Conservation (phyloP, 1,140 invertebrate genomes). For the Formica selysi region DNA sequence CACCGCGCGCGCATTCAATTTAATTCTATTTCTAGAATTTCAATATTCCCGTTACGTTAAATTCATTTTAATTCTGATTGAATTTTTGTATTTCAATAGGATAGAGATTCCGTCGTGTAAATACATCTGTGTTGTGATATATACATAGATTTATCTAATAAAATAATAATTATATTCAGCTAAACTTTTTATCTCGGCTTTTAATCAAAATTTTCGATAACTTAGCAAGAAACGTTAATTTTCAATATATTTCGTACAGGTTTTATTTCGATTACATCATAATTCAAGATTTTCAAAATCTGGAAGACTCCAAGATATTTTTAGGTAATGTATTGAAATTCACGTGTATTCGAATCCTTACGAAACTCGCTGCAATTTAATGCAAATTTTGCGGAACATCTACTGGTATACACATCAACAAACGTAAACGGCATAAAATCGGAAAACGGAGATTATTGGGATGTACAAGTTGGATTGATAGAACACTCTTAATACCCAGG, state of each 20-base stretch:
- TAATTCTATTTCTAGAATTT: constrained; percentile 41
- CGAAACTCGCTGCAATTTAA: constrained; percentile 30
- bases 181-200: not conserved
- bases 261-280: not conserved
- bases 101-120: not conserved
- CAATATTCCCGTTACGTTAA: constrained; percentile 31
- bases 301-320: not conserved
- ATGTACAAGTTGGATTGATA: constrained; percentile 40
- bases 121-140: not conserved
- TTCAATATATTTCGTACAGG: not conserved
- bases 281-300: constrained; percentile 14
- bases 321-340: constrained; percentile 44
- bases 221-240: not conserved
- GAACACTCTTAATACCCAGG: constrained; percentile 39
- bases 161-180: constrained; percentile 18
- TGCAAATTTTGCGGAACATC: constrained; percentile 21
- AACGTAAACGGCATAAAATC: constrained; percentile 2
- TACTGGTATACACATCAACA: not conserved
- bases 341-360: constrained; percentile 14
- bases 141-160: not conserved
- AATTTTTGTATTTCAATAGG: constrained; percentile 29
- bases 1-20: constrained; percentile 3
- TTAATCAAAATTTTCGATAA: not conserved
- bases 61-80: constrained; percentile 16
- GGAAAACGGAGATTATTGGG: constrained; percentile 29